Percentiles rank a stretch among this genome's conserved stretches.
phyloP scores from a whole-genome alignment of 2,113 vertebrate species.

The Promerops cafer region DNA sequence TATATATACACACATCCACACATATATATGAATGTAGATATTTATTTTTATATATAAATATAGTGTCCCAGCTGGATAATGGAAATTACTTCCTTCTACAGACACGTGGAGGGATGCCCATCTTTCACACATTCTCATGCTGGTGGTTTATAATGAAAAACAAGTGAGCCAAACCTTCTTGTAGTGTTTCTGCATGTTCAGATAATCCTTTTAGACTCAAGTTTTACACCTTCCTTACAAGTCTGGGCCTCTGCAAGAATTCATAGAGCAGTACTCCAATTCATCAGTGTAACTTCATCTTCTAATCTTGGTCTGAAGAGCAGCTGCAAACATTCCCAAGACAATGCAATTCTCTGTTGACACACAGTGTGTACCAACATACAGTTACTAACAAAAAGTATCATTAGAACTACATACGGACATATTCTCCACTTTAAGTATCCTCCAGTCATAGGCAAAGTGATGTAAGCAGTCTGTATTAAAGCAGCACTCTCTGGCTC shows the following conservation, averaged over 20 bases:
- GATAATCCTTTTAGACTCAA: background rate
- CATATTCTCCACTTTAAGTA: background rate
- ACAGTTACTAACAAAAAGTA: background rate
- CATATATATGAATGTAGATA: background rate
- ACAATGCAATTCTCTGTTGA: background rate
- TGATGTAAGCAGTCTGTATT: background rate
- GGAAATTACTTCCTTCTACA: background rate
- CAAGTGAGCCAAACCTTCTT: background rate
- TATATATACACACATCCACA: background rate
- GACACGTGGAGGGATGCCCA: background rate
- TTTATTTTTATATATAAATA: background rate
- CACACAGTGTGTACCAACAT: background rate
- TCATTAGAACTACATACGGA: background rate
- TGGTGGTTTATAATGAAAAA: background rate
- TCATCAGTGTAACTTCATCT: background rate
- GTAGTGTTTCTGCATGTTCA: background rate
- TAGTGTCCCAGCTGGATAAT: background rate
- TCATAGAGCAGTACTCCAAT: background rate
- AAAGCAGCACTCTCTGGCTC: background rate
- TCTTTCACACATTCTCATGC: background rate
- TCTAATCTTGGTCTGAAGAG: background rate
- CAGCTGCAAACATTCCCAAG: background rate
- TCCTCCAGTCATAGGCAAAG: background rate
- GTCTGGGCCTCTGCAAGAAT: background rate
- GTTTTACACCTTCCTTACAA: background rate